phyloP scores from a whole-genome alignment of 2,113 vertebrate genomes.

The Isichthys henryi region DNA sequence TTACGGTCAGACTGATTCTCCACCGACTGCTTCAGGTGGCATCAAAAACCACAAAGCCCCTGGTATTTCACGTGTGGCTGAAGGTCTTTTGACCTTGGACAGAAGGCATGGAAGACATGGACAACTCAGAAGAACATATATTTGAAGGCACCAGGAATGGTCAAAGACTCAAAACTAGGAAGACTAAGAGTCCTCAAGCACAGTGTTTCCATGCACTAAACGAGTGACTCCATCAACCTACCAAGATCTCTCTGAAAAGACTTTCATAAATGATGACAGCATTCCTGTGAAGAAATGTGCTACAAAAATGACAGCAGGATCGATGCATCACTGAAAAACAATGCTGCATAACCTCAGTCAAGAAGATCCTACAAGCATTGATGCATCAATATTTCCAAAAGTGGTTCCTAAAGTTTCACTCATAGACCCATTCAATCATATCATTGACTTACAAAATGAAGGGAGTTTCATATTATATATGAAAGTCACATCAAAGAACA shows the following conservation, averaged over 20 bases:
- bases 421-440: neutral
- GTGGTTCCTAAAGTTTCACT: neutral
- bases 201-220: neutral
- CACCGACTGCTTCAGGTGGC: neutral
- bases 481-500: neutral
- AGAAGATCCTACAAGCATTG: neutral
- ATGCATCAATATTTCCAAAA: neutral
- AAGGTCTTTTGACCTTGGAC: neutral
- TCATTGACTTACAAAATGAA: neutral
- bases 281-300: neutral
- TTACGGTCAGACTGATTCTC: neutral
- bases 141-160: neutral
- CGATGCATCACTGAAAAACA: neutral
- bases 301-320: neutral
- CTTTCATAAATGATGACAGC: neutral
- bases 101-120: neutral
- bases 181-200: neutral
- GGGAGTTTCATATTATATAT: conserved; percentile 11
- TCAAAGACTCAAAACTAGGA: neutral
- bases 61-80: neutral
- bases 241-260: neutral
- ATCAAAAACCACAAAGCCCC: neutral
- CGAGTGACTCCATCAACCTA: neutral
- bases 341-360: neutral
- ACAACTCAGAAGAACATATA: neutral